These are phyloP conservation scores for Orius insidiosus DNA, from an alignment of 1,140 invertebrate genomes.

Conservation along the genomic window DNA sequence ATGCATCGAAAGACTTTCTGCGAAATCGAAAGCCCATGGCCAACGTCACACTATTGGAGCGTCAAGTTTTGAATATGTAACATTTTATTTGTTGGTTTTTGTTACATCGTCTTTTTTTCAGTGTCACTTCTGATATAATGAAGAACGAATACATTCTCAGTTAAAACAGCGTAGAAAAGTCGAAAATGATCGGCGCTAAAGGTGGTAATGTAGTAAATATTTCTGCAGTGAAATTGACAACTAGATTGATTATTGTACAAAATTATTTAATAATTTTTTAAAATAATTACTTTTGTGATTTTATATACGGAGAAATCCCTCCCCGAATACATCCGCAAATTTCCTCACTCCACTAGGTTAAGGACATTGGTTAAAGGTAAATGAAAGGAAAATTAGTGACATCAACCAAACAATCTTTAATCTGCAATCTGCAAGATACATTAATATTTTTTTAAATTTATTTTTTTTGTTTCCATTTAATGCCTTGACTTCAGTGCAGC, in stretches of 20 bases:
- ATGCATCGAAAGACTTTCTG: conserved; percentile 14
- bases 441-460: conserved; percentile 5
- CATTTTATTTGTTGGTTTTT: background rate
- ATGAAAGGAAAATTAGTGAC: conserved; percentile 9
- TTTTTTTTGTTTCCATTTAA: background rate
- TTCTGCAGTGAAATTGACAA: conserved; percentile 8
- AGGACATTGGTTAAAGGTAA: too few species aligned
- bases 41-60: conserved; percentile 9
- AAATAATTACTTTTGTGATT: too few species aligned
- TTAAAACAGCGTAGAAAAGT: conserved; percentile 10
- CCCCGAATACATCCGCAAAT: too few species aligned
- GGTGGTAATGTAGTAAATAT: conserved; percentile 7
- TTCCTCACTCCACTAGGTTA: too few species aligned
- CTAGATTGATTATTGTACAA: too few species aligned
- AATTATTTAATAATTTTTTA: too few species aligned
- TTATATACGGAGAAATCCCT: too few species aligned
- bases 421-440: conserved; percentile 14
- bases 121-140: conserved; percentile 11
- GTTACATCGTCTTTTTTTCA: background rate
- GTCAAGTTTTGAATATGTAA: conserved; percentile 15
- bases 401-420: conserved; percentile 18
- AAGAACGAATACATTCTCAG: conserved; percentile 11
- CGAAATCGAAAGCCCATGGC: conserved; percentile 8
- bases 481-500: conserved; percentile 9
- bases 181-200: conserved; percentile 3